Percentiles rank a stretch among this genome's conserved stretches.
phyloP scores from a whole-genome alignment of 2,888 invertebrate genomes.

The Meloe dianella region DNA sequence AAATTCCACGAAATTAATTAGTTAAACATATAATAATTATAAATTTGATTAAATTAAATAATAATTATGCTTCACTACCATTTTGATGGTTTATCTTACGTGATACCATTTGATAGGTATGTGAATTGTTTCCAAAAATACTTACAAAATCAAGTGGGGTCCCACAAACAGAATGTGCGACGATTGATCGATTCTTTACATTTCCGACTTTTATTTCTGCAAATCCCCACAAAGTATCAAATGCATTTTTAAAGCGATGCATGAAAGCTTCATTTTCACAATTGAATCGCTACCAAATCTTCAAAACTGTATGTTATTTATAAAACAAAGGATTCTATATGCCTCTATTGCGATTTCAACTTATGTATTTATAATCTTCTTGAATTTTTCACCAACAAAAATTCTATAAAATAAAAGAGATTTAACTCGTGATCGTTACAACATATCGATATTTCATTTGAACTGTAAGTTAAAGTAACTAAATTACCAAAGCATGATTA shows the following conservation, averaged over 20 bases:
- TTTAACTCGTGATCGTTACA: not conserved
- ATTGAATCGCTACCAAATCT: not conserved
- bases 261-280: too few relatives aligned
- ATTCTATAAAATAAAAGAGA: not conserved
- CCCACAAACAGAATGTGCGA: too few relatives aligned
- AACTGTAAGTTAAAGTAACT: slow-evolving; percentile 45
- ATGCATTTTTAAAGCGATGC: not conserved
- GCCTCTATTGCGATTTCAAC: not conserved
- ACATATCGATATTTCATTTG: slow-evolving; percentile 25
- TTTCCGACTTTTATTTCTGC: too few relatives aligned
- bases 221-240: too few relatives aligned
- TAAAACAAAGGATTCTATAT: not conserved
- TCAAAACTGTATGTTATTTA: not conserved
- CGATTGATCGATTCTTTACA: too few relatives aligned
- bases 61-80: too few relatives aligned
- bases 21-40: not conserved
- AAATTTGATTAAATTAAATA: not conserved
- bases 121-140: too few relatives aligned
- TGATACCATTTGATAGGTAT: too few relatives aligned
- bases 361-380: not conserved
- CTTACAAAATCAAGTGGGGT: too few relatives aligned
- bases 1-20: not conserved
- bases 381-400: not conserved
- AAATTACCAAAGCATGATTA: slow-evolving; percentile 56
- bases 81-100: too few relatives aligned